Evolutionary conservation across 2,888 invertebrate species (phyloP).

Genomic region (Caenorhabditis sinica): DNA sequence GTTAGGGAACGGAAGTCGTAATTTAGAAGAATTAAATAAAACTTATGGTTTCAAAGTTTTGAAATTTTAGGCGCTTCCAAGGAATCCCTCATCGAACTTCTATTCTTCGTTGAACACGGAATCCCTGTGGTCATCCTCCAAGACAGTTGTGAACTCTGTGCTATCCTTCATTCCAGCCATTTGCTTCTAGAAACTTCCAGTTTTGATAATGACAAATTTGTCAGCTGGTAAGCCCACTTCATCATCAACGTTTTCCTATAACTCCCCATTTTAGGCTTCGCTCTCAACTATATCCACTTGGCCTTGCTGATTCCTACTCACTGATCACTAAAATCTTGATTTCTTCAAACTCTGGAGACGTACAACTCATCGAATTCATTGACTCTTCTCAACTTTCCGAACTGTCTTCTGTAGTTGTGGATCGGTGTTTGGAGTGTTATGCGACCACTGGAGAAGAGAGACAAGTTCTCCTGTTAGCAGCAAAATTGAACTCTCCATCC

Average conservation of each 20-base stretch:
- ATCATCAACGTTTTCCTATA: slow-evolving; percentile 21
- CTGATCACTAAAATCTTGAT: slow-evolving; percentile 58
- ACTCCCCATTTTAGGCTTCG: slow-evolving; percentile 28
- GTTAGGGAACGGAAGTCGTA: no score
- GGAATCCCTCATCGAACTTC: slow-evolving; percentile 76
- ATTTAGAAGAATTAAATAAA: no score
- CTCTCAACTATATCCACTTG: slow-evolving; percentile 47
- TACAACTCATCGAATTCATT: slow-evolving; percentile 71
- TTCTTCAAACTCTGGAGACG: slow-evolving; percentile 59
- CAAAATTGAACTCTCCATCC: slow-evolving; percentile 74
- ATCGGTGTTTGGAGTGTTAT: slow-evolving; percentile 72
- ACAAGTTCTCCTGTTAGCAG: slow-evolving; percentile 75
- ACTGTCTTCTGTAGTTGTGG: slow-evolving; percentile 65
- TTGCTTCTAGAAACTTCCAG: slow-evolving; percentile 75
- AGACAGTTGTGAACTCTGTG: slow-evolving; percentile 81
- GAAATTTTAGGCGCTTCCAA: slow-evolving; percentile 73
- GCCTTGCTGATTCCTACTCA: slow-evolving; percentile 30
- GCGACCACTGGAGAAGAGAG: slow-evolving; percentile 64
- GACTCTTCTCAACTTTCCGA: slow-evolving; percentile 61
- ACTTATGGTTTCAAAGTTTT: no score
- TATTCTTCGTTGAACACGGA: slow-evolving; percentile 78
- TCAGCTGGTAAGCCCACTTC: slow-evolving; percentile 73
- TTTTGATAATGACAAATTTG: slow-evolving; percentile 77
- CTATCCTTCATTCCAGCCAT: slow-evolving; percentile 74
- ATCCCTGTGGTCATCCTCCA: slow-evolving; percentile 77